Conservation (phyloP, 2,113 vertebrate genomes). For the Mirounga angustirostris region DNA sequence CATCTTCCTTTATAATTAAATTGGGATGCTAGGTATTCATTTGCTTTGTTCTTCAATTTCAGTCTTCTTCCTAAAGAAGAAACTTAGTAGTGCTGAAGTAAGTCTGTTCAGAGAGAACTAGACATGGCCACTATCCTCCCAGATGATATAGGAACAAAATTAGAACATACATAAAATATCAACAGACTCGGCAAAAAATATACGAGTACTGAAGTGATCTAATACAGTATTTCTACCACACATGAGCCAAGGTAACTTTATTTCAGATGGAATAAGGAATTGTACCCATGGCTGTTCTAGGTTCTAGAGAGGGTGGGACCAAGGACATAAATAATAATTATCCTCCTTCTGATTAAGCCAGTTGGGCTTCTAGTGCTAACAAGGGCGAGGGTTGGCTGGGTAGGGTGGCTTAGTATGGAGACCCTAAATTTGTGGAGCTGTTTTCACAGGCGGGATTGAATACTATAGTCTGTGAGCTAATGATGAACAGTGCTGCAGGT, state of each 20-base stretch:
- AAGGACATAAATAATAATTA: neutral
- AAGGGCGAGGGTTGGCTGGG: too few species aligned
- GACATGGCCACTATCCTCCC: neutral
- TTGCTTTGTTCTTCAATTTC: neutral
- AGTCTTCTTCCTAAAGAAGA: neutral
- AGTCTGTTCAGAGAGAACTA: neutral
- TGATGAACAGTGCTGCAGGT: neutral
- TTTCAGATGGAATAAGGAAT: neutral
- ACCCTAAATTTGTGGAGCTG: neutral
- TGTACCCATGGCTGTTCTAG: neutral
- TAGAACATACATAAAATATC: neutral
- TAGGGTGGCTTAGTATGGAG: neutral
- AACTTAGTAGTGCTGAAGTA: neutral
- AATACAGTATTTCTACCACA: too few species aligned
- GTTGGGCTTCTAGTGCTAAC: neutral
- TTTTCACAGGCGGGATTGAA: neutral
- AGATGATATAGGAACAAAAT: neutral
- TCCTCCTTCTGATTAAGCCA: neutral
- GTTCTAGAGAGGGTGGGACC: neutral
- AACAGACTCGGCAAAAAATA: neutral
- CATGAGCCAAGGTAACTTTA: neutral
- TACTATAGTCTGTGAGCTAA: neutral
- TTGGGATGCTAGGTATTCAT: neutral
- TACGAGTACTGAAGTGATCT: neutral
- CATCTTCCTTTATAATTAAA: neutral